Percentiles rank a stretch among this genome's conserved stretches.
Evolutionary conservation across 1,140 invertebrate species (phyloP).

Genomic region (Protaetia brevitarsis): DNA sequence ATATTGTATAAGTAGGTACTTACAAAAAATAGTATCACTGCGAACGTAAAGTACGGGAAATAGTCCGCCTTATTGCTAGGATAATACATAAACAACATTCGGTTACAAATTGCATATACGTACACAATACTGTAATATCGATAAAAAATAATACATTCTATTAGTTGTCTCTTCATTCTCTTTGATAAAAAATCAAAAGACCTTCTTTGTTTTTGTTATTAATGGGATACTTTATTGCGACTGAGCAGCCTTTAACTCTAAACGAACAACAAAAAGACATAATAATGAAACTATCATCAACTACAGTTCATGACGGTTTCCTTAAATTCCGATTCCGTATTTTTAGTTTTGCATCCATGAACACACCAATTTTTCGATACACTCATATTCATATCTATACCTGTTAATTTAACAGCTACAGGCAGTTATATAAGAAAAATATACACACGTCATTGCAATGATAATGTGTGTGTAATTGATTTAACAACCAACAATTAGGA

Average conservation of each 20-base stretch:
- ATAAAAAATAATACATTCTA: conserved; percentile 1
- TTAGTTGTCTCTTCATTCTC: background rate
- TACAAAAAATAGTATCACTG: conserved; percentile 23
- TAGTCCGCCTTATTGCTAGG: conserved; percentile 30
- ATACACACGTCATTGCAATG: too few relatives aligned
- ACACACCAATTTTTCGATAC: background rate
- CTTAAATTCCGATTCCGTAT: background rate
- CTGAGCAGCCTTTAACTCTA: background rate
- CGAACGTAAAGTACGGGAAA: conserved; percentile 20
- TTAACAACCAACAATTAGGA: too few relatives aligned
- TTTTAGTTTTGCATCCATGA: background rate
- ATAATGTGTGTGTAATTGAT: too few relatives aligned
- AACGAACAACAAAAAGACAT: background rate
- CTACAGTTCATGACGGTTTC: background rate
- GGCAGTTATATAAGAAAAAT: too few relatives aligned
- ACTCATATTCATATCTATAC: conserved; percentile 1
- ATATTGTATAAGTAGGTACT: conserved; percentile 26
- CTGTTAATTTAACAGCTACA: background rate
- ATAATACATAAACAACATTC: conserved; percentile 22
- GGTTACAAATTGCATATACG: conserved; percentile 5
- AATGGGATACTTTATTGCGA: background rate
- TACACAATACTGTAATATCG: background rate
- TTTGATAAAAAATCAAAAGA: background rate
- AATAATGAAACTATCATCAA: too few relatives aligned
- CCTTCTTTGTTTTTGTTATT: background rate